Percentiles rank a stretch among this genome's conserved stretches.
Conservation (phyloP, 2,888 invertebrate genomes). For the Sesia bembeciformis region DNA sequence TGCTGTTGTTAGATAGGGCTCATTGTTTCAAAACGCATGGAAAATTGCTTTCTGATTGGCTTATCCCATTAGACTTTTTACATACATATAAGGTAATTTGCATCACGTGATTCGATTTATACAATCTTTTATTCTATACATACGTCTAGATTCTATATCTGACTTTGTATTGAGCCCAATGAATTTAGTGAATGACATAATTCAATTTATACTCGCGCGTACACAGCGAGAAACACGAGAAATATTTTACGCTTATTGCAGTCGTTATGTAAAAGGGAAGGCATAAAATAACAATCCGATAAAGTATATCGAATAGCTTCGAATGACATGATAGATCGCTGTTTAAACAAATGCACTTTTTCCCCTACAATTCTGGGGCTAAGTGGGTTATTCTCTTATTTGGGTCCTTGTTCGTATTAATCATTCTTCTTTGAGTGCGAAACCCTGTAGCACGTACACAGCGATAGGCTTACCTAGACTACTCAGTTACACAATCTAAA, state of each 20-base stretch:
- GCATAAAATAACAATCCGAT: not conserved
- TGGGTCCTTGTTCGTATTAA: conserved; percentile 35
- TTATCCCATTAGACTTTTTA: too few species aligned
- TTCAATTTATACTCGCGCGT: not conserved
- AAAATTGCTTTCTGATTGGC: too few species aligned
- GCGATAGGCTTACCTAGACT: conserved; percentile 7
- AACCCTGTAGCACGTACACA: conserved; percentile 36
- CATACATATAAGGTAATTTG: too few species aligned
- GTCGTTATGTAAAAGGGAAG: not conserved
- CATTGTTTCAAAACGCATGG: too few species aligned
- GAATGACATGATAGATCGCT: conserved; percentile 28
- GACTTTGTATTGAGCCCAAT: not conserved
- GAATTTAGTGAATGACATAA: not conserved
- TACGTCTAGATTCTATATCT: too few species aligned
- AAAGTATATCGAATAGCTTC: not conserved
- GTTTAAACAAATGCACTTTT: conserved; percentile 27
- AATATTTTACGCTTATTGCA: not conserved
- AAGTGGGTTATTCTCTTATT: conserved; percentile 20
- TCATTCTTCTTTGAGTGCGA: conserved; percentile 58
- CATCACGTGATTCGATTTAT: too few species aligned
- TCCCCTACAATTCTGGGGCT: conserved; percentile 15
- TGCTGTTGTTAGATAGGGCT: too few species aligned
- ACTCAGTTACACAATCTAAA: conserved; percentile 4
- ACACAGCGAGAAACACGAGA: not conserved
- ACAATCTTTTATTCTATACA: too few species aligned